Base-by-base conservation (phyloP, 2,888 invertebrate species). In the Oegoconia quadripuncta region DNA sequence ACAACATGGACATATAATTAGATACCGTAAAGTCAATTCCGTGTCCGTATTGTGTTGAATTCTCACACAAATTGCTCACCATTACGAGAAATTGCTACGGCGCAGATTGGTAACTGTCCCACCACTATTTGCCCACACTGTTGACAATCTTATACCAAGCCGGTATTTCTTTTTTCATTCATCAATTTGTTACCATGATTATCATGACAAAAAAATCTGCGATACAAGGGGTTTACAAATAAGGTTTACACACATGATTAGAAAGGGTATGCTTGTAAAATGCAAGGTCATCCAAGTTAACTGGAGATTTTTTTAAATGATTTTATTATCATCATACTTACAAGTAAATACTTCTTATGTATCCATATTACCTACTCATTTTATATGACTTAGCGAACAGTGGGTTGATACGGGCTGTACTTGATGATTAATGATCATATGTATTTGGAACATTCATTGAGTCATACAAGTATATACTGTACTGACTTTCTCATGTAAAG, bases 11-110 rank as follows among this genome's bases (percentile, higher is more conserved):
- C n/a, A 64, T 60, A 68, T 59, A 64, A 78, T 78, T 78, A 73
- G 59, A 58, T 73, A 80, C 79, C 77, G 78, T 79, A 75, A 70
- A 67, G 64, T 74, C 71, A 66, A 77, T 79, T 72, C 66, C 59
- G 58, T 64, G 60, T 70, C 66, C 66, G 69, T 76, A 79, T 75
- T 80, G 78, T 67, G 59, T 50, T 41, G 56, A 55, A 67, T 79
- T 78, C 77, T 67, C 71, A 74, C 72, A 76, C 61, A 76, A 75
- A 79, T 73, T 75, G 71, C 69, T 65, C 52, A 61, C 64, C 57
- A 75, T 78, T 78, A 75, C 70, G 71, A 59, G 63, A 71, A 78
- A 78, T 74, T 65, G 64, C 69, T 56, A 61, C 59, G 59, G 62
- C 66, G 68, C 54, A 53, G 67, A 59, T 74, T 11, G 25, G 4